phyloP scores from a whole-genome alignment of 2,888 invertebrate species.

The Drosophila parthenogenetica region DNA sequence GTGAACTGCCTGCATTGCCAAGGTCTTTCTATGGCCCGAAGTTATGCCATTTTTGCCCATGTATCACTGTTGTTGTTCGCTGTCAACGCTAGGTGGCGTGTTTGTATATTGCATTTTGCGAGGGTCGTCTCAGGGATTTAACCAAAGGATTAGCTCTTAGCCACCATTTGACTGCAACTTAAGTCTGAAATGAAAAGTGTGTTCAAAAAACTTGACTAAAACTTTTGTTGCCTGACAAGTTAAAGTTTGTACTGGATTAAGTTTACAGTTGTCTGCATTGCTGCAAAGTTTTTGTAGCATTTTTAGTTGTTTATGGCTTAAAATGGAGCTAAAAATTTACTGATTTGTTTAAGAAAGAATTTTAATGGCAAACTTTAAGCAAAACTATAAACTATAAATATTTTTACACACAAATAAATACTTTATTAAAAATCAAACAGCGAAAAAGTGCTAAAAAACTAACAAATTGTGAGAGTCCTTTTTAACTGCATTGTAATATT shows the following conservation, averaged over 20 bases:
- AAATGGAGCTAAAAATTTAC: neutral
- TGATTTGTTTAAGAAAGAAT: neutral
- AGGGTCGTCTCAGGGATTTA: slow-evolving; percentile 48
- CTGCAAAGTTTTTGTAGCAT: neutral
- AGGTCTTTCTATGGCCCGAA: slow-evolving; percentile 32
- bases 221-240: slow-evolving; percentile 32
- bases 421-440: too few relatives aligned
- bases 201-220: slow-evolving; percentile 5
- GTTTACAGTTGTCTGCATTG: neutral
- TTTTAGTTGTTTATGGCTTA: neutral
- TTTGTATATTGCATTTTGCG: slow-evolving; percentile 55
- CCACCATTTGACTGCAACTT: slow-evolving; percentile 13
- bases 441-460: too few relatives aligned
- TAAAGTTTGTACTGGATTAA: neutral
- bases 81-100: slow-evolving; percentile 48
- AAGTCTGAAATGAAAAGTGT: slow-evolving; percentile 15
- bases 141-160: slow-evolving; percentile 19
- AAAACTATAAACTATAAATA: neutral
- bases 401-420: too few relatives aligned
- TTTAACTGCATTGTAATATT: too few relatives aligned
- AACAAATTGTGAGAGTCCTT: too few relatives aligned
- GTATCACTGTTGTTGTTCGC: slow-evolving; percentile 25
- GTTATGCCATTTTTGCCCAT: slow-evolving; percentile 43
- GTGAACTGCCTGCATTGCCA: slow-evolving; percentile 47
- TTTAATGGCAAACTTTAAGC: neutral